phyloP scores from a whole-genome alignment of 2,797 vertebrate genomes.

The Leptodon cayanensis region DNA sequence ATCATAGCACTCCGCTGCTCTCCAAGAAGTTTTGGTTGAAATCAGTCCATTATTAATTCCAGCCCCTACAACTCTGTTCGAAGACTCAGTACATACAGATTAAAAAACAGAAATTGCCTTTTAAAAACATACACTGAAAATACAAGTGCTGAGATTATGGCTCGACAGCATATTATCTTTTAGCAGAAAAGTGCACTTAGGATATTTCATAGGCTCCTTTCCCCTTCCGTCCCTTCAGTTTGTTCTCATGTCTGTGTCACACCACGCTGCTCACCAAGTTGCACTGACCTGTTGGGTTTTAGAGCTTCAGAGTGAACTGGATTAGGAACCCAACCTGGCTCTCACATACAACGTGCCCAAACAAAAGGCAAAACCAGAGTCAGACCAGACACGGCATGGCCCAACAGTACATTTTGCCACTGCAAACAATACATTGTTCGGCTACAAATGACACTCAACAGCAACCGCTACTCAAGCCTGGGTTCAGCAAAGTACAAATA shows the following conservation, averaged over 20 bases:
- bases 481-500: not conserved
- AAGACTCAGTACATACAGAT: not conserved
- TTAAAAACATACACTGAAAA: not conserved
- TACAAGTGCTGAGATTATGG: not conserved
- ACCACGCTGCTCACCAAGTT: not conserved
- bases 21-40: not conserved
- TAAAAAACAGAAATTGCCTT: not conserved
- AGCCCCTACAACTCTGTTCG: not conserved
- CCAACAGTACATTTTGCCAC: not conserved
- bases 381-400: not conserved
- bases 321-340: not conserved
- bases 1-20: not conserved
- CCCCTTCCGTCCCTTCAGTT: not conserved
- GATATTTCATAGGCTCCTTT: not conserved
- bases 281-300: not conserved
- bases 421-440: not conserved
- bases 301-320: not conserved
- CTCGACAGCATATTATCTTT: rapidly evolving
- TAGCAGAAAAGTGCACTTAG: not conserved
- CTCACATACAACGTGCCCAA: not conserved
- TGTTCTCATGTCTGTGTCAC: rapidly evolving
- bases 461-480: not conserved
- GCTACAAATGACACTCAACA: not conserved
- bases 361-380: not conserved
- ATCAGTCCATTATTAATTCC: not conserved